phyloP scores from a whole-genome alignment of 2,113 vertebrate genomes.

The Chroicocephalus ridibundus region DNA sequence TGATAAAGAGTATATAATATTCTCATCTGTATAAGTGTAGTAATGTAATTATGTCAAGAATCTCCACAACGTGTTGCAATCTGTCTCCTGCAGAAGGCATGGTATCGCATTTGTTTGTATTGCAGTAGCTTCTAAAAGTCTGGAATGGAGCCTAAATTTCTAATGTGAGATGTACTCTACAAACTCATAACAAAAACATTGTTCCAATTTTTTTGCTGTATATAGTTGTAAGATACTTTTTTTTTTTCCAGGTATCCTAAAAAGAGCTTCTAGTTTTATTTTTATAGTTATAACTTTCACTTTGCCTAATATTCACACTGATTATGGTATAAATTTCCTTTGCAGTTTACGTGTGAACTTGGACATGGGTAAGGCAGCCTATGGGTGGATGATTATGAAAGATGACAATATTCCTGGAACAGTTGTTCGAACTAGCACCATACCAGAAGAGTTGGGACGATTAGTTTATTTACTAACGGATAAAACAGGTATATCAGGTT shows the following conservation, averaged over 20 bases:
- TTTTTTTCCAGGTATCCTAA: neutral
- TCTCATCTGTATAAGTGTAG: neutral
- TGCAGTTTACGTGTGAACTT: constrained; percentile 94
- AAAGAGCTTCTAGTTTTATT: neutral
- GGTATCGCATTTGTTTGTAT: neutral
- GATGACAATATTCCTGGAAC: constrained; percentile 96
- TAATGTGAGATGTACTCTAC: neutral
- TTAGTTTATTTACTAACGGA: constrained; percentile 95
- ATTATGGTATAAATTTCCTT: constrained; percentile 22
- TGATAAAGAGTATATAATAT: neutral
- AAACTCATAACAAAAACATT: neutral
- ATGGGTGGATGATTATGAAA: constrained; percentile 98
- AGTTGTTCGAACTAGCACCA: constrained; percentile 96
- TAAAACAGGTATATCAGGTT: constrained; percentile 87
- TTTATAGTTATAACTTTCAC: neutral
- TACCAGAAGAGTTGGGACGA: constrained; percentile 95
- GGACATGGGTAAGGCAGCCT: constrained; percentile 97
- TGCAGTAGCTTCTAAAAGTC: neutral
- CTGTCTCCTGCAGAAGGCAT: neutral
- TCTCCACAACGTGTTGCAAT: neutral
- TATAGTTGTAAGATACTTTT: neutral
- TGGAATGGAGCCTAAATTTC: neutral
- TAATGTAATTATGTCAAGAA: neutral
- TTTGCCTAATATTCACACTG: constrained; percentile 8
- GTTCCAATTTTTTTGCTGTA: neutral